Evolutionary conservation across 2,888 invertebrate species (phyloP).

Genomic region (Branchellion lobata): DNA sequence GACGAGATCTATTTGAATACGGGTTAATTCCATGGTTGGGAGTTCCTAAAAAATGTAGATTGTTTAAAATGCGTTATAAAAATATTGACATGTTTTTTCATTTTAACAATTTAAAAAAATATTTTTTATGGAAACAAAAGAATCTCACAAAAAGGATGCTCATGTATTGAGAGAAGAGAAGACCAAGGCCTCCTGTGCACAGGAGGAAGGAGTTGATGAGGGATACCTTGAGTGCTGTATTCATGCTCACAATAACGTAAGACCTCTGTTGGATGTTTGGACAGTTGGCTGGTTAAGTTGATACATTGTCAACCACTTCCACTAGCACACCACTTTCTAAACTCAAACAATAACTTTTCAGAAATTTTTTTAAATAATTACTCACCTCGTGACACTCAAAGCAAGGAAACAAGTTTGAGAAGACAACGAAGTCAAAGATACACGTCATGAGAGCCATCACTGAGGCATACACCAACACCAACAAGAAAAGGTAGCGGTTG

Average conservation of each 20-base stretch:
- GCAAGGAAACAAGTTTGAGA: conserved; percentile 57
- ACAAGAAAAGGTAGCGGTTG: conserved; percentile 60
- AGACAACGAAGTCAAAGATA: conserved; percentile 55
- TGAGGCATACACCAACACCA: conserved; percentile 69
- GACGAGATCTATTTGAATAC: conserved; percentile 44
- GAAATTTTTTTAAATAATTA: too few species aligned
- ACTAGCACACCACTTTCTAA: neutral
- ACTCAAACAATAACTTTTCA: neutral
- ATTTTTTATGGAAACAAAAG: neutral
- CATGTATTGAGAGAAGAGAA: conserved; percentile 44
- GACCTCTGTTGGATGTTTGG: conserved; percentile 31
- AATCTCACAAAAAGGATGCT: conserved; percentile 46
- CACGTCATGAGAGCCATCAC: conserved; percentile 55
- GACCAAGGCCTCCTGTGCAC: conserved; percentile 43
- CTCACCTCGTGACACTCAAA: conserved; percentile 53
- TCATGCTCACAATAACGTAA: conserved; percentile 25
- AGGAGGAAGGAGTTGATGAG: conserved; percentile 45
- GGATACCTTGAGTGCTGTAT: conserved; percentile 24
- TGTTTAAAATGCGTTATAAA: neutral
- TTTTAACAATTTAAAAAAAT: neutral
- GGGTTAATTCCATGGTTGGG: conserved; percentile 49
- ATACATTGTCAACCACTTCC: neutral
- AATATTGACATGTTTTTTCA: neutral
- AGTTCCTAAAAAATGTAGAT: conserved; percentile 42
- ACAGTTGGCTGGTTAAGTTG: neutral